Base-by-base conservation (phyloP, 2,888 invertebrate genomes). In the Drosophila demipolita region DNA sequence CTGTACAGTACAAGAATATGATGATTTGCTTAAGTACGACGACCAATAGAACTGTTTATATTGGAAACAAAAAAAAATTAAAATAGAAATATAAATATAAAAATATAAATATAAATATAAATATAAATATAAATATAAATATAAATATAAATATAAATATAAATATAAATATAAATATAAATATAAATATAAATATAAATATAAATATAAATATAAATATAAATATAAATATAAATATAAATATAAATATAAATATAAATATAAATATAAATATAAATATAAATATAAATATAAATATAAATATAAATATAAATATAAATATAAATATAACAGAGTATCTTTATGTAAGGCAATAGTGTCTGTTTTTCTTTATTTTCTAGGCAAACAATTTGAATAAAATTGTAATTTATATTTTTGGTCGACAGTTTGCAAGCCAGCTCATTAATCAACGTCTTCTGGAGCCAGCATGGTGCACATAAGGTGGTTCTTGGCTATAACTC, bases 381-480 rank as follows among this genome's bases (percentile, higher is more conserved):
- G 52, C 50, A 53, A 55, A 80, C n/a, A 65, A 83, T 89, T 89
- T 84, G 50, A 83, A 84, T 84, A 87, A 84, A 89, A 87, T 74
- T 87, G 78, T 81, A 84, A 89, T 84, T 89, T 82, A 75, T 89
- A 87, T 78, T 62, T 59, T 12, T 55, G 55, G 68, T 74, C 87
- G 84, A 89, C 87, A 84, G 78, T 83, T 75, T 55, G 74, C 73
- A 66, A 73, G 74, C 54, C 67, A 68, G 79, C 70, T 77, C 85
- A 85, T 85, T 90, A 90, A 90, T 85, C 85, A 85, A 89, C 49
- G 83, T 74, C 79, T 66, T 54, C 32, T 42, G 29, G 42, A 63
- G 54, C 50, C 55, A 49, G 42, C 71, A 42, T 64, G 73, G 75
- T 33, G 59, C 60, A 76, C 75, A 60, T 8, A 20, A 68, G 54